Percentiles rank a stretch among this genome's conserved stretches.
Evolutionary conservation across 2,888 invertebrate species (phyloP).

Genomic region (Brenthis ino): DNA sequence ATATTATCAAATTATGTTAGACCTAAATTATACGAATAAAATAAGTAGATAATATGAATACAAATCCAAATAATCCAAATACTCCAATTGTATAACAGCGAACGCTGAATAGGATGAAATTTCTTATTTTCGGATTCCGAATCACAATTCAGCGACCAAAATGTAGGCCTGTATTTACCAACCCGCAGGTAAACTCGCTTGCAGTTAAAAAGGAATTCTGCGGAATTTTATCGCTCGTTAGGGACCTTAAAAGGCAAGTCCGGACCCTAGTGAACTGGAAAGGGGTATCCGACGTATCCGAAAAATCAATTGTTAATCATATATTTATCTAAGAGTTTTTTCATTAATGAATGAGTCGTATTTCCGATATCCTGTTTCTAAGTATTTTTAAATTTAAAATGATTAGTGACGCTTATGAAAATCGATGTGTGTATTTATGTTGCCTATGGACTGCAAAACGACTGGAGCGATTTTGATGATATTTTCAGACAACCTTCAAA

Average conservation of each 20-base stretch:
- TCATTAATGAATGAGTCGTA: background rate
- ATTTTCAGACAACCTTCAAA: no score
- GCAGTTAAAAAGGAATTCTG: slow-evolving; percentile 76
- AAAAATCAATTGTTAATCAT: slow-evolving; percentile 30
- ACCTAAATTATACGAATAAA: background rate
- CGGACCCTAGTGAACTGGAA: slow-evolving; percentile 36
- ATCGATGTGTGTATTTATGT: no score
- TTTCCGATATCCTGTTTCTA: no score
- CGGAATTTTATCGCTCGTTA: slow-evolving; percentile 77
- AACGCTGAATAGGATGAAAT: slow-evolving; percentile 19
- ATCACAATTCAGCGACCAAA: slow-evolving; percentile 70
- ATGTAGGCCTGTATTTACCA: slow-evolving; percentile 72
- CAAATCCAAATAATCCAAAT: slow-evolving; percentile 3
- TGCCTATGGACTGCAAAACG: no score
- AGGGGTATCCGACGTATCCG: slow-evolving; percentile 25
- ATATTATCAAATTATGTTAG: background rate
- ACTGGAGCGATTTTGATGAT: no score
- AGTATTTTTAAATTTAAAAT: no score
- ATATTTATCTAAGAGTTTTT: background rate
- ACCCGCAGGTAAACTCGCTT: slow-evolving; percentile 77
- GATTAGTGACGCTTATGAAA: no score
- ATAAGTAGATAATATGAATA: slow-evolving; percentile 8
- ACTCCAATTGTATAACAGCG: background rate
- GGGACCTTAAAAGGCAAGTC: slow-evolving; percentile 63
- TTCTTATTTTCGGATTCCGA: slow-evolving; percentile 68